phyloP scores from a whole-genome alignment of 2,113 vertebrate genomes.

The Zonotrichia leucophrys region DNA sequence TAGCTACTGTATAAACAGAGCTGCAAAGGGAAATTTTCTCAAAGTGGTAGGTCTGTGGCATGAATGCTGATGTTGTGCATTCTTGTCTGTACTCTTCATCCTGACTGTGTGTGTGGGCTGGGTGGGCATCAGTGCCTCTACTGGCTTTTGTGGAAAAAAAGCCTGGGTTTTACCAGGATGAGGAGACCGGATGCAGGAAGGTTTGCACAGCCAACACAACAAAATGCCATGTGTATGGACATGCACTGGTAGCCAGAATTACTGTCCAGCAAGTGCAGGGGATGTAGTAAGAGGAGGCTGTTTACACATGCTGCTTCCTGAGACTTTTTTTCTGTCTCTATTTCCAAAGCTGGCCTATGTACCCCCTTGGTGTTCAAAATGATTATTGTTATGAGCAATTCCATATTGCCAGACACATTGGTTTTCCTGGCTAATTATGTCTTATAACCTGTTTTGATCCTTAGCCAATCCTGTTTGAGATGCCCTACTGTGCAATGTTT shows the following conservation, averaged over 20 bases:
- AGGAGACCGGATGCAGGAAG: not conserved
- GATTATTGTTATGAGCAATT: not conserved
- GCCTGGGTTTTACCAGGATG: not conserved
- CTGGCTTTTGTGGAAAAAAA: not conserved
- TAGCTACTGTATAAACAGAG: not conserved
- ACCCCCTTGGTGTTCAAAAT: not conserved
- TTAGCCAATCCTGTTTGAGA: not conserved
- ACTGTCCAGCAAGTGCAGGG: accelerated
- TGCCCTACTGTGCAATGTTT: not conserved
- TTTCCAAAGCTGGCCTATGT: not conserved
- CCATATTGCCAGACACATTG: not conserved
- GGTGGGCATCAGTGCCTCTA: not conserved
- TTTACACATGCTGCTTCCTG: not conserved
- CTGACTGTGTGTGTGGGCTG: not conserved
- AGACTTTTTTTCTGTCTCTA: not conserved
- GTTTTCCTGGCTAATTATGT: not conserved
- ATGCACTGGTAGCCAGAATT: not conserved
- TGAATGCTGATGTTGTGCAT: not conserved
- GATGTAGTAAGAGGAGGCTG: not conserved
- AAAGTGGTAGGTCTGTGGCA: not conserved
- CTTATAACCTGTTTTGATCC: not conserved
- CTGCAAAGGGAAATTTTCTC: not conserved
- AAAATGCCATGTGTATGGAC: accelerated
- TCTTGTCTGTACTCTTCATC: not conserved
- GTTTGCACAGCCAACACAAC: not conserved